Conservation (phyloP, 2,113 vertebrate species). For the Lampris incognitus region DNA sequence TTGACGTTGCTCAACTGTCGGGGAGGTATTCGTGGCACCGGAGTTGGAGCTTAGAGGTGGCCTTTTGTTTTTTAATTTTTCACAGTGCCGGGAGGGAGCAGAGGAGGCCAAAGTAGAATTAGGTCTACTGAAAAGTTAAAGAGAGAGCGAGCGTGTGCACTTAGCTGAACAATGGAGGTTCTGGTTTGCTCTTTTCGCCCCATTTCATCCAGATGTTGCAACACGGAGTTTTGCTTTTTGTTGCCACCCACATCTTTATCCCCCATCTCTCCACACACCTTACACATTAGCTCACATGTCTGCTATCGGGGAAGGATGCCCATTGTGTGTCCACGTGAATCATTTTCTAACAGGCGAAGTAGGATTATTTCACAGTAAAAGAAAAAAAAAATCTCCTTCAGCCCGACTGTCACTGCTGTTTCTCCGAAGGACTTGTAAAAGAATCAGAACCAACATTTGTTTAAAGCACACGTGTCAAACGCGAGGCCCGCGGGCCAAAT, state of each 20-base stretch:
- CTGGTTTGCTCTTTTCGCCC: conserved; percentile 32
- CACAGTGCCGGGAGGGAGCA: conserved; percentile 25
- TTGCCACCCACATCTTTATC: conserved; percentile 55
- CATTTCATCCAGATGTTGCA: conserved; percentile 62
- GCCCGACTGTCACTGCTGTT: conserved; percentile 30
- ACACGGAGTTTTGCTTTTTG: conserved; percentile 35
- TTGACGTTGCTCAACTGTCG: conserved; percentile 54
- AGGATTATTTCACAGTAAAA: conserved; percentile 61
- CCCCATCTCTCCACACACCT: conserved; percentile 66
- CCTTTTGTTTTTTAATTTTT: conserved; percentile 25
- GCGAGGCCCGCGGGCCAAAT: no score
- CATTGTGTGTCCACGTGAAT: conserved; percentile 67
- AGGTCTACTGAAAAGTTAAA: conserved; percentile 1
- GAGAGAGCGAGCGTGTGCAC: conserved; percentile 20
- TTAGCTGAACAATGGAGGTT: conserved; percentile 13
- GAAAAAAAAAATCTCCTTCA: conserved; percentile 40
- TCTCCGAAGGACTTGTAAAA: conserved; percentile 40
- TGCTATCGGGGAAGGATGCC: conserved; percentile 66
- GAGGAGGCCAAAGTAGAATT: conserved; percentile 49
- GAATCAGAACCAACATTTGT: not conserved
- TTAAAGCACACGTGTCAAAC: no score
- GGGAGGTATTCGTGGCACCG: conserved; percentile 53
- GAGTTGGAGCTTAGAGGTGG: conserved; percentile 44
- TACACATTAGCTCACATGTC: conserved; percentile 53
- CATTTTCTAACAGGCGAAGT: conserved; percentile 54